These are phyloP conservation scores for Heterodera carotae DNA, from an alignment of 1,140 invertebrate species.

Conservation along the genomic window DNA sequence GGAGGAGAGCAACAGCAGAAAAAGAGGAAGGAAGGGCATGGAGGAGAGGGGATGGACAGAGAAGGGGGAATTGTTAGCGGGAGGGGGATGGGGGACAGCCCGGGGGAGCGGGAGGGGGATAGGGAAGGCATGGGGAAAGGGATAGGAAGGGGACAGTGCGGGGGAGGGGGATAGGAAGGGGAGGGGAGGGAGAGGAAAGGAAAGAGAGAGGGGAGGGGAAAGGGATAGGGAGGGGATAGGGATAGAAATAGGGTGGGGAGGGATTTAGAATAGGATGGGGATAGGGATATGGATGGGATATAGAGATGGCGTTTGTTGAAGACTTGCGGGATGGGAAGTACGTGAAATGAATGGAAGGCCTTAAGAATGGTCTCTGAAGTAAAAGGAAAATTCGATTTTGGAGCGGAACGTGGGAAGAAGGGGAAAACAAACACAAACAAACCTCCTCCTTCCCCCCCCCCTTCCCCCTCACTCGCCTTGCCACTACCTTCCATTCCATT, in stretches of 20 bases:
- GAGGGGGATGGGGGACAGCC: background rate
- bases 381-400: conserved; percentile 16
- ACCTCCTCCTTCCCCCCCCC: background rate
- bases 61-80: background rate
- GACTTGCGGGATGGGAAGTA: conserved; percentile 6
- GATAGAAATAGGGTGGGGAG: background rate
- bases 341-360: conserved; percentile 10
- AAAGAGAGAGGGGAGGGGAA: conserved; percentile 5
- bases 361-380: conserved; percentile 2
- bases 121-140: too few relatives aligned
- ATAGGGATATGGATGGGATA: background rate
- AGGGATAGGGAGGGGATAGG: background rate
- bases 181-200: background rate
- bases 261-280: background rate
- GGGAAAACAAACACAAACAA: conserved; percentile 17
- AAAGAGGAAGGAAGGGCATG: background rate
- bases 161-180: background rate
- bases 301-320: background rate
- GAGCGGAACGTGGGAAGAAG: background rate
- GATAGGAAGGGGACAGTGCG: too few relatives aligned
- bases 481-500: background rate
- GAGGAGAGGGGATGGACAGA: background rate
- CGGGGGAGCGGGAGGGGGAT: background rate
- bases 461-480: background rate
- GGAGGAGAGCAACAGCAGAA: background rate